A percentile compares a stretch with the other conserved stretches of the same genome.
phyloP scores from a whole-genome alignment of 2,797 vertebrate species.

The Anguilla pacifica region DNA sequence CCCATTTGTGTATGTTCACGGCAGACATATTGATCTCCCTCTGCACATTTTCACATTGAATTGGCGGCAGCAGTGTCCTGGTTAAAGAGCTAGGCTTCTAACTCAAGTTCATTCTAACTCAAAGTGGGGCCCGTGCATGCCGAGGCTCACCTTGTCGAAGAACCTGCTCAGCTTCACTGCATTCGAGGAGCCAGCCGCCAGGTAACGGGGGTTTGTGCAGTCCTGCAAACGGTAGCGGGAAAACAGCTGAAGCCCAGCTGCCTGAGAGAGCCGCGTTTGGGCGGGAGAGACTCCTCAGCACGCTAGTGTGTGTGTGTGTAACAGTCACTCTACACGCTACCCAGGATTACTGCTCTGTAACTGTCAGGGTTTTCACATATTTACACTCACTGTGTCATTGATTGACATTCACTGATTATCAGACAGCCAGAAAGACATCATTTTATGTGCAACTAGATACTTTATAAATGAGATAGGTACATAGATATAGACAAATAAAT shows the following conservation, averaged over 20 bases:
- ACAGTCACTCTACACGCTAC: not conserved
- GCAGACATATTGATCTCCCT: not conserved
- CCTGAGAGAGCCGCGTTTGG: not conserved
- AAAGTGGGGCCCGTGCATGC: too few relatives aligned
- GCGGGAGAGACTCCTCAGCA: not conserved
- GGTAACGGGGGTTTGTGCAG: conserved; percentile 90
- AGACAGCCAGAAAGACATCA: not conserved
- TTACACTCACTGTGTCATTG: too few relatives aligned
- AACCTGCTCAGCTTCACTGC: conserved; percentile 97
- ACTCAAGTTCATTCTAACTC: not conserved
- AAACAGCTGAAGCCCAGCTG: not conserved
- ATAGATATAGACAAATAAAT: too few relatives aligned
- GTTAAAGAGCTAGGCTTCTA: not conserved
- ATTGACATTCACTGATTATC: too few relatives aligned
- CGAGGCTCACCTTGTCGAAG: conserved; percentile 90
- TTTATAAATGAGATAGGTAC: too few relatives aligned
- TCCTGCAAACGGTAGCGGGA: conserved; percentile 72
- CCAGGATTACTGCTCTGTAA: not conserved
- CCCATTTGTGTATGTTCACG: not conserved
- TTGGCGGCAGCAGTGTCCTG: not conserved
- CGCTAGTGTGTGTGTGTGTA: not conserved
- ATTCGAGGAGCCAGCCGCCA: conserved; percentile 96
- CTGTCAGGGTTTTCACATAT: not conserved
- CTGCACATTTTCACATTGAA: not conserved
- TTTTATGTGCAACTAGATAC: not conserved